phyloP scores from a whole-genome alignment of 2,113 vertebrate species.

The Lycaon pictus region DNA sequence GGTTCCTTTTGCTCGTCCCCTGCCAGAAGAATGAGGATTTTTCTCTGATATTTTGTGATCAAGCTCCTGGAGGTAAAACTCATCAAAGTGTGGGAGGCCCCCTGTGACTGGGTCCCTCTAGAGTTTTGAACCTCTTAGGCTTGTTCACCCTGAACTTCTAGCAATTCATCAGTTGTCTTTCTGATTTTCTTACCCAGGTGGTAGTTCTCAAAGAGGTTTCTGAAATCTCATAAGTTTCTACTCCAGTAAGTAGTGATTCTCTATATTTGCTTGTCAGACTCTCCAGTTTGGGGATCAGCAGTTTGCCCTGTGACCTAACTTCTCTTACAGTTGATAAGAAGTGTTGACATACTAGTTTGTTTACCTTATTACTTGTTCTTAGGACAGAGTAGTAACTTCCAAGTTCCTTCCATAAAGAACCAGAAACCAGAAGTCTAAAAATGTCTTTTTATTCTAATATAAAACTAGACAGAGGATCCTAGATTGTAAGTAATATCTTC shows the following conservation, averaged over 20 bases:
- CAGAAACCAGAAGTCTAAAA: not conserved
- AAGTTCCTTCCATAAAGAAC: not conserved
- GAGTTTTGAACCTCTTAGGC: not conserved
- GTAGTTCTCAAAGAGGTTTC: not conserved
- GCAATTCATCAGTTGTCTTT: not conserved
- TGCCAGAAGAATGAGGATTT: not conserved
- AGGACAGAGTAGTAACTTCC: not conserved
- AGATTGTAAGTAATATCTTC: slow-evolving; percentile 21
- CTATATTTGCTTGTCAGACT: not conserved
- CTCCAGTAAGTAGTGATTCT: not conserved
- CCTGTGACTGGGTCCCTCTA: not conserved
- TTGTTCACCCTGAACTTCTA: not conserved
- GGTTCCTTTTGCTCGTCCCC: not conserved
- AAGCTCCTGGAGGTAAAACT: not conserved
- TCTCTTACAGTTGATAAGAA: not conserved
- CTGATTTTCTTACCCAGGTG: not conserved
- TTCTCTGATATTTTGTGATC: not conserved
- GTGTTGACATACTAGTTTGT: not conserved
- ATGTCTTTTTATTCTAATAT: slow-evolving; percentile 8
- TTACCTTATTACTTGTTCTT: not conserved
- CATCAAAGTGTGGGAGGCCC: not conserved
- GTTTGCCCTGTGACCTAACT: not conserved
- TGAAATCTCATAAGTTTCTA: not conserved
- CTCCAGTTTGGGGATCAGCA: not conserved
- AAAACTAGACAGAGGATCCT: not conserved